Evolutionary conservation across 2,888 invertebrate genomes (phyloP).

Genomic region (Luperina testacea): DNA sequence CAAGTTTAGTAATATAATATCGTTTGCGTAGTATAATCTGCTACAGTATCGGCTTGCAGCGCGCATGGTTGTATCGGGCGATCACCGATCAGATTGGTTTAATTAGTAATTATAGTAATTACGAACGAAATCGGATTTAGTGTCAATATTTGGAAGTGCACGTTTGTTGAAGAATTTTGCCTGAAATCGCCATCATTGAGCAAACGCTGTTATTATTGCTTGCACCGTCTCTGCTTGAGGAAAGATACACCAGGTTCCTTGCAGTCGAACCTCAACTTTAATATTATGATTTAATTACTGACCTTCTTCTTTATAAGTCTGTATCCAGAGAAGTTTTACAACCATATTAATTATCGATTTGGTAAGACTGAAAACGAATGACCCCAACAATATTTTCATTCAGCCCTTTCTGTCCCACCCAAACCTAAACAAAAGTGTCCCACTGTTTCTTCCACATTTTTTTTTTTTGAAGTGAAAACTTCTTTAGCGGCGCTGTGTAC

Average conservation of each 20-base stretch:
- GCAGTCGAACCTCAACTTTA: too few relatives aligned
- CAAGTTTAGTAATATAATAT: conserved; percentile 48
- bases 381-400: too few relatives aligned
- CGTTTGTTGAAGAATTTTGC: not conserved
- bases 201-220: not conserved
- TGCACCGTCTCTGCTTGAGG: not conserved
- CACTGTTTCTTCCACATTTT: not conserved
- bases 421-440: not conserved
- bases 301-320: not conserved
- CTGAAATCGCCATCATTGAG: not conserved
- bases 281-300: not conserved
- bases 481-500: too few relatives aligned
- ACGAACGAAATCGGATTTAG: not conserved
- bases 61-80: not conserved
- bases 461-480: too few relatives aligned
- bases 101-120: not conserved
- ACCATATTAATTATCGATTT: not conserved
- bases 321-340: not conserved
- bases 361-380: not conserved
- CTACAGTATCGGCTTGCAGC: conserved; percentile 4
- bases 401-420: not conserved
- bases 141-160: not conserved
- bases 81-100: conserved; percentile 2
- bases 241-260: not conserved
- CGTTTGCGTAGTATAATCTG: conserved; percentile 29